These are phyloP conservation scores for Lepus europaeus DNA, from an alignment of 2,113 vertebrate species.

Conservation along the genomic window DNA sequence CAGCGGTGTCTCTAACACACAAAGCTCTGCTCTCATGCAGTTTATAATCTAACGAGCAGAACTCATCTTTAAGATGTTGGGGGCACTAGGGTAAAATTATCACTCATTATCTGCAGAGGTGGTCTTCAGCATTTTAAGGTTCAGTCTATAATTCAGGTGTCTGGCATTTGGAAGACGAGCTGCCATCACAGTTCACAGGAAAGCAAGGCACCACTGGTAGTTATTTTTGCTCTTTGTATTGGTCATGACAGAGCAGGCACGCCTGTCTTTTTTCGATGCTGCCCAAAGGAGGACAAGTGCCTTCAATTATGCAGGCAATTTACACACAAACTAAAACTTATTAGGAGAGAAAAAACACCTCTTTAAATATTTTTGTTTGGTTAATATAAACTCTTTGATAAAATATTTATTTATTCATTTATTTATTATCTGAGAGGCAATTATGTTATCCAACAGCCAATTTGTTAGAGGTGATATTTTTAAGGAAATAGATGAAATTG, in stretches of 20 bases:
- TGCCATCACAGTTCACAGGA: background rate
- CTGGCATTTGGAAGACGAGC: background rate
- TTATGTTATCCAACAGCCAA: background rate
- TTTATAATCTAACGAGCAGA: background rate
- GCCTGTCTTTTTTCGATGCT: background rate
- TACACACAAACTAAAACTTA: background rate
- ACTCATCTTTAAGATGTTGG: background rate
- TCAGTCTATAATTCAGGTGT: background rate
- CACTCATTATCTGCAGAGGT: background rate
- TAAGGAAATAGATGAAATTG: background rate
- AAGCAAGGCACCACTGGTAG: background rate
- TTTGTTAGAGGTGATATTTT: background rate
- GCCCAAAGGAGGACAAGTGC: background rate
- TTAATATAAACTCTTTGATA: background rate
- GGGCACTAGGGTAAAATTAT: background rate
- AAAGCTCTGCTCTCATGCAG: background rate
- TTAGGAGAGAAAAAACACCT: background rate
- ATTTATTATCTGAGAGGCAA: too few relatives aligned
- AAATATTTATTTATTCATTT: too few relatives aligned
- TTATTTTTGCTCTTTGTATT: background rate
- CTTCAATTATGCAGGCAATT: background rate
- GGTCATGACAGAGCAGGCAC: background rate
- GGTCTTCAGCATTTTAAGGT: background rate
- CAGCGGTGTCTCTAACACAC: background rate
- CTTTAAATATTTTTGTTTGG: background rate